Base-by-base conservation (phyloP, 1,140 invertebrate species). In the Drosophila burlai region DNA sequence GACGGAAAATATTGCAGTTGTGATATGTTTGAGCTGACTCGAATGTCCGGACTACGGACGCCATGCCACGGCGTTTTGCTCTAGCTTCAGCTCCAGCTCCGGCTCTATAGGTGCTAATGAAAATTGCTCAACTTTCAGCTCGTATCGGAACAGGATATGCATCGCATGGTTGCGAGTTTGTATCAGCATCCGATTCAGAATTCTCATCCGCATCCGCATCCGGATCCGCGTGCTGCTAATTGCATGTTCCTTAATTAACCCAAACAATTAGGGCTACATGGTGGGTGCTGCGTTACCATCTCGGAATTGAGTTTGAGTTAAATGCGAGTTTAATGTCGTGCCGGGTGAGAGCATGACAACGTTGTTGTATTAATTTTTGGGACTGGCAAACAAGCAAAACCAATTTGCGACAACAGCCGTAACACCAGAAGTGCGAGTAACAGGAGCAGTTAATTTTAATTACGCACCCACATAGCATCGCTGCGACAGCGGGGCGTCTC, bases 381-480 rank as follows among this genome's bases (percentile, higher is more conserved):
- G 50, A 43, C 57, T 64, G 43, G 75, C 75, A 78, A 78, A 85
- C 83, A 87, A 84, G 84, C 84, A 89, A 87, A 87, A 89, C 83
- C 84, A 87, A 87, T 87, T 87, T 87, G 84, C 76, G 66, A 58
- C 69, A 76, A 66, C 61, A 66, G 26, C 62, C 50, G 64, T 60
- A 46, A 46, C 72, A 43, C 16, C 40, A 38, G 58, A 64, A 67
- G 67, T 68, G 50, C 59, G 43, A 62, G 66, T 62, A 75, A 74
- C 47, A 77, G 76, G 62, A 77, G 69, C 84, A 89, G 85, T 89
- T 89, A 90, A 90, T 89, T 90, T 89, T 89, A 89, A 89, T 90
- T 90, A 87, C 84, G 77, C 84, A 89, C 77, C 77, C 66, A 47
- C 71, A 73, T 49, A 69, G 58, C 58, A 31, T 38, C 55, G 34